These are phyloP conservation scores for Periplaneta americana DNA, from an alignment of 1,140 invertebrate genomes.

Conservation along the genomic window DNA sequence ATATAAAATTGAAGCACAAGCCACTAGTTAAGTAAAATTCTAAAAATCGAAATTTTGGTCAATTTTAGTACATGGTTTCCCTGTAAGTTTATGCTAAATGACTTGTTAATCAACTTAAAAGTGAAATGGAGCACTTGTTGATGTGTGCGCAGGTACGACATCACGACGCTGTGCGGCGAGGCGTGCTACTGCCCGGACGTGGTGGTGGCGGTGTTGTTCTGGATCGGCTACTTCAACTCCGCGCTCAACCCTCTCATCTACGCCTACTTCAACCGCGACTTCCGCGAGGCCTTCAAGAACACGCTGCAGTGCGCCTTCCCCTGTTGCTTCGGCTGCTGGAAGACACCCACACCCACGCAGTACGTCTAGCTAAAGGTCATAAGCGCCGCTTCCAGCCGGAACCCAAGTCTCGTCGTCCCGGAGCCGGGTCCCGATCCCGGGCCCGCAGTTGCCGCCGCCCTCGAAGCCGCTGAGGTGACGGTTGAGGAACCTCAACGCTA, in stretches of 20 bases:
- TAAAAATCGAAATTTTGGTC: no score
- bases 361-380: conserved; percentile 33
- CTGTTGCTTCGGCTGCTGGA: conserved; percentile 57
- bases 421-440: neutral
- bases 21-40: no score
- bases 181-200: conserved; percentile 74
- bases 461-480: neutral
- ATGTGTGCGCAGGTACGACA: conserved; percentile 65
- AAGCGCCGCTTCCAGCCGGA: neutral
- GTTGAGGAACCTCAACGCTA: neutral
- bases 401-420: neutral
- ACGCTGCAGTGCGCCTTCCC: conserved; percentile 79
- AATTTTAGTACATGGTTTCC: no score
- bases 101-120: no score
- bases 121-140: no score
- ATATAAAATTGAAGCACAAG: no score
- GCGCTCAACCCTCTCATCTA: conserved; percentile 95
- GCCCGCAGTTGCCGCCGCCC: neutral
- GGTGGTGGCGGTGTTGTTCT: conserved; percentile 75
- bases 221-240: conserved; percentile 92
- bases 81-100: no score
- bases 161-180: conserved; percentile 74
- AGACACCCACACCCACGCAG: conserved; percentile 32
- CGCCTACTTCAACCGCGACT: conserved; percentile 97
- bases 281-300: conserved; percentile 93